Evolutionary conservation across 2,888 invertebrate genomes (phyloP), one percentile per base, ranked within the genome.

Genomic region (Scelioninae gen. 1): DNA sequence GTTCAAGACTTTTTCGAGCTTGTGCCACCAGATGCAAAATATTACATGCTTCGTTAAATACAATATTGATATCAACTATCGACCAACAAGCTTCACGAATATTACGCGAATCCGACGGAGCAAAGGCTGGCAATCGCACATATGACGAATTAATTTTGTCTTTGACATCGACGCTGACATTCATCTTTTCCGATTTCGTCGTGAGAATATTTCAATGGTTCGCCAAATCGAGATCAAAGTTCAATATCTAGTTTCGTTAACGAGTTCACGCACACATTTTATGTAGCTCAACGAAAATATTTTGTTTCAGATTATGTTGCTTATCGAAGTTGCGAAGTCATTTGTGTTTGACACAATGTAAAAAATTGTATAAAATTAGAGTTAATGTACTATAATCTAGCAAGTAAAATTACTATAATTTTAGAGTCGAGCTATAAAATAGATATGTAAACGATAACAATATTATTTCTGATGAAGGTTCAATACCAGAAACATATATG

Each of bases 31-130:
- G 77, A 82, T 82, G 82, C 72, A 77, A 77, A 82, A 82, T 82
- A 82, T 82, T 77, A 82, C 77, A 38, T 47, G 76, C 77, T 68
- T 68, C 72, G 77, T 76, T 82, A 82, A 82, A 76, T 82, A 71
- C 72, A 60, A 72, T 82, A 82, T 77, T 62, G 72, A 29, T 69
- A 71, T 72, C 66, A 81, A 62, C 47, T 10, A 60, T 51, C 63
- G 56, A 38, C 45, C 43, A 49, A 71, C 29, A 51, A 31, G 49
- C n/a, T 49, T 31, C 11, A 47, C 43, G 58, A 15, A 16, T 58
- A n/a, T 31, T 31, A 45, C 40, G 43, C n/a, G n/a, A n/a, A n/a
- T n/a, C n/a, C n/a, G n/a, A n/a, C 45, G 15, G 45, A 13, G 45
- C 15, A 3, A 8, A 45, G 45, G 5, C 15, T 15, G 45, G 8